Percentiles rank a stretch among this genome's conserved stretches.
Evolutionary conservation across 2,888 invertebrate genomes (phyloP).

Genomic region (Monoplex corrugatus): DNA sequence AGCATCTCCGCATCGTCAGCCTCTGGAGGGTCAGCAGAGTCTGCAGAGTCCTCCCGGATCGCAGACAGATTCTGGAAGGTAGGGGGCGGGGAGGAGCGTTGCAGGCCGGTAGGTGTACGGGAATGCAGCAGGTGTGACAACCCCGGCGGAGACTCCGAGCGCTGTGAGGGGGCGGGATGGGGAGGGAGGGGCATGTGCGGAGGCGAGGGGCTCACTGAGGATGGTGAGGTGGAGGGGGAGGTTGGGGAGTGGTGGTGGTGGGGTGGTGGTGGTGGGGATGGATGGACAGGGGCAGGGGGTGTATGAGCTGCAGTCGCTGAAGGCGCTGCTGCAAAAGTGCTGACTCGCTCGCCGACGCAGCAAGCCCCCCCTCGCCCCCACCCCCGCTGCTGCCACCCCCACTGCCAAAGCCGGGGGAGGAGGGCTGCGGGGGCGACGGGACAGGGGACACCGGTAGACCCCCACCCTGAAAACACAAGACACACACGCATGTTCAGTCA

Average conservation of each 20-base stretch:
- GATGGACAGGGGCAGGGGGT: slow-evolving; percentile 51
- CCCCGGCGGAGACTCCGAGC: slow-evolving; percentile 68
- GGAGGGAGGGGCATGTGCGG: background rate
- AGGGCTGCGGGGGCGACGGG: slow-evolving; percentile 73
- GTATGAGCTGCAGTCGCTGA: slow-evolving; percentile 81
- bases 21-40: slow-evolving; percentile 53
- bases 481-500: too few species aligned
- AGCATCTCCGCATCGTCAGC: slow-evolving; percentile 61
- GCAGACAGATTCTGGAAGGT: slow-evolving; percentile 80
- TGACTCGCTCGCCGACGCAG: slow-evolving; percentile 48
- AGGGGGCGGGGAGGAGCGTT: slow-evolving; percentile 78
- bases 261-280: slow-evolving; percentile 29
- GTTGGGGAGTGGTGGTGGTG: slow-evolving; percentile 45
- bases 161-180: slow-evolving; percentile 49
- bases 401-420: slow-evolving; percentile 63
- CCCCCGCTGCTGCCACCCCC: background rate
- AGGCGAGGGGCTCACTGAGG: background rate
- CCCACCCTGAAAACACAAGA: slow-evolving; percentile 59
- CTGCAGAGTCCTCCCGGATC: slow-evolving; percentile 80
- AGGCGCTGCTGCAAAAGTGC: slow-evolving; percentile 81
- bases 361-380: background rate
- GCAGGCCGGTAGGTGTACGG: slow-evolving; percentile 65
- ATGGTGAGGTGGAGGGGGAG: slow-evolving; percentile 21
- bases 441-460: slow-evolving; percentile 67
- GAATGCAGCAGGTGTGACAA: slow-evolving; percentile 60